Evolutionary conservation across 2,888 invertebrate genomes (phyloP).

Genomic region (Cheilosia scutellata): DNA sequence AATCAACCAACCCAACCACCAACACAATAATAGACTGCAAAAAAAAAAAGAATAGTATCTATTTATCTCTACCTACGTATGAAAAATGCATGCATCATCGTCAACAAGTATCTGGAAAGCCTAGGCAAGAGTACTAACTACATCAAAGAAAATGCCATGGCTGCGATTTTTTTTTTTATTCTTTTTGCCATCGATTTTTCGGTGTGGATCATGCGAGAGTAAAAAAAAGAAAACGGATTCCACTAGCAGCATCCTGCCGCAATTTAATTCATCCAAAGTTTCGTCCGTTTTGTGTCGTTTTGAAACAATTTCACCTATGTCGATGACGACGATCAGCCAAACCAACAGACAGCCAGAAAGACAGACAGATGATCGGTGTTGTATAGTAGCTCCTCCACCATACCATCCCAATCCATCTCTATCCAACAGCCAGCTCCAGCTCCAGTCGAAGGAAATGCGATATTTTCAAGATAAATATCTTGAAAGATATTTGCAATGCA

Average conservation of each 20-base stretch:
- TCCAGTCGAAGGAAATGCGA: conserved; percentile 60
- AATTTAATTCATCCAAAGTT: conserved; percentile 54
- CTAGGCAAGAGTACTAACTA: conserved; percentile 10
- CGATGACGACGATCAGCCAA: conserved; percentile 5
- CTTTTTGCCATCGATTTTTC: conserved; percentile 28
- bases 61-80: conserved; percentile 67
- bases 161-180: conserved; percentile 12
- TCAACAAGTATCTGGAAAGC: conserved; percentile 60
- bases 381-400: conserved; percentile 15
- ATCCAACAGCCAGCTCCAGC: background rate
- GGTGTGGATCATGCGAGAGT: conserved; percentile 57
- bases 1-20: conserved; percentile 58
- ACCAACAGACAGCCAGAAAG: conserved; percentile 27
- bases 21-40: conserved; percentile 42
- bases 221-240: conserved; percentile 45
- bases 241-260: conserved; percentile 34
- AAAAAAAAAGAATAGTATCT: conserved; percentile 25
- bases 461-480: conserved; percentile 75
- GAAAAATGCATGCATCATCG: conserved; percentile 74
- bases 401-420: background rate
- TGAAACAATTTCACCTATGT: conserved; percentile 68
- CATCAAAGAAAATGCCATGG: conserved; percentile 60
- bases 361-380: conserved; percentile 55
- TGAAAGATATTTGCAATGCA: conserved; percentile 74
- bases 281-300: conserved; percentile 54